Evolutionary conservation across 1,140 invertebrate species (phyloP), one percentile per base, ranked within the genome.

Genomic region (Trialeurodes vaporariorum): DNA sequence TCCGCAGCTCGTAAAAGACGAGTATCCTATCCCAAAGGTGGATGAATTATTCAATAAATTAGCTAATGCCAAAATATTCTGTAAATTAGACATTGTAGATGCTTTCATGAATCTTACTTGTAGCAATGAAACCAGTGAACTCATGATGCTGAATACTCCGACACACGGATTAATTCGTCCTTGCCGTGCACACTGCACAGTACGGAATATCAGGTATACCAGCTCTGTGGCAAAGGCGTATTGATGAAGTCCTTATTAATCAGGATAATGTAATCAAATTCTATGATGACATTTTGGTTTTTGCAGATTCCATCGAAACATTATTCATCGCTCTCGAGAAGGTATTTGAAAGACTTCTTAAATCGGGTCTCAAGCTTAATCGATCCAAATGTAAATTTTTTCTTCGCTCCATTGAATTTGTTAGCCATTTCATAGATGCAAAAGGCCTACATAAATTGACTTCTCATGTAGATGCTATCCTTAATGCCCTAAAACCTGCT

Each of bases 401-500:
- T 34, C 40, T 61, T 22, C 58, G 64, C 59, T 27, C 62, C 25
- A 59, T 69, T 26, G 27, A 67, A 0, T 69, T 65, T 61, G 49
- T 69, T 27, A 65, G 65, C 1, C 67, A 67, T 34, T 40, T 34
- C 22, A 59, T 67, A n/a, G 62, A 67, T 63, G 62, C 61, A 58
- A 13, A 58, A 22, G 65, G 69, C 27, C 59, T 66, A 25, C 27
- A 25, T 64, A 67, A 60, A 27, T 63, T 61, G 13, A 59, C 61
- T 22, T 66, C 71, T 25, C 79, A 79, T 70, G 72, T 79, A 23
- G 27, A 69, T 22, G 75, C 77, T 2, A 76, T 80, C 24, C 26
- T 68, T 22, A 65, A 77, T 27, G 75, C 74, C 66, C 74, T 75
- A 1, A 64, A 24, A 23, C 78, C 77, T 9, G 72, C 65, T 61